Evolutionary conservation across 2,797 vertebrate species (phyloP), one percentile per base, ranked within the genome.

Genomic region (Pteropus rufus): DNA sequence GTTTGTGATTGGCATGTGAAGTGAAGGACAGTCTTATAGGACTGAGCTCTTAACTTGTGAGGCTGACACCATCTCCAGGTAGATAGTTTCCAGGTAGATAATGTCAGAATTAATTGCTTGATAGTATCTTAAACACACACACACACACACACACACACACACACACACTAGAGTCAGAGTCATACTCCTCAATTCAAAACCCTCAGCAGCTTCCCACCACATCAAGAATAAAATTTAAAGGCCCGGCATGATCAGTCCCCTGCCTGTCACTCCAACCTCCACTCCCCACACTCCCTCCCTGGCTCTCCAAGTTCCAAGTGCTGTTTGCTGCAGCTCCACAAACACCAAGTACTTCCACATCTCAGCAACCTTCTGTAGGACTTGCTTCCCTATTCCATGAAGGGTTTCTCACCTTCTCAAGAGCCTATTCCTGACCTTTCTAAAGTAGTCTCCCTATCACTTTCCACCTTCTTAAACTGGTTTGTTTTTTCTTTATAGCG

Each of bases 261-360:
- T 44, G 10, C 62, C 64, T 46, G 3, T 54, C 76, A 12, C 44
- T 83, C 41, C 62, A 34, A 1, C 41, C 34, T 26, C 3, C 3
- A 54, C 60, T 56, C 44, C 62, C 36, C 36, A 14, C 24, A 23
- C 29, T 34, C 49, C 24, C 26, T 31, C 9, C 19, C 4, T 10
- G 10, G 34, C 65, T 70, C n/a, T 4, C 58, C 41, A 2, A 54
- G 67, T 52, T 39, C 83, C 86, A 79, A 80, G 26, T 10, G 6
- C n/a, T 39, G 16, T 26, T 3, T 3, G 9, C 58, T 49, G n/a
- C 36, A 26, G 14, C 9, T 26, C 24, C 34, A 23, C 29, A 29
- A 60, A 49, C 0, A 0, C 39, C 65, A 12, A 19, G 52, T 1
- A 5, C 31, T 23, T 10, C 10, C 26, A 8, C 1, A 0, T 60